Conservation (phyloP, 2,888 invertebrate genomes). For the Drosophila paranaensis region DNA sequence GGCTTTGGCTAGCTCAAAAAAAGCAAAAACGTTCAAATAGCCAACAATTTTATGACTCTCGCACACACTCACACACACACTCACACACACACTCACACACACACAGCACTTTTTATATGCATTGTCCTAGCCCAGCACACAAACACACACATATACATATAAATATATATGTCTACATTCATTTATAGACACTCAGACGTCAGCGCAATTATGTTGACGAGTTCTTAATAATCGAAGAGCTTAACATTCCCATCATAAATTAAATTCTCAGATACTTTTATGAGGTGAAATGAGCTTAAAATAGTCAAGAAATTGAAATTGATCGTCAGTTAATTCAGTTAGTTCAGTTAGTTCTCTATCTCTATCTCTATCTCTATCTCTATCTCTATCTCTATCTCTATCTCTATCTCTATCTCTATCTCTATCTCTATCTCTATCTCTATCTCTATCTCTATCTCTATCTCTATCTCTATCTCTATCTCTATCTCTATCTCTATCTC, state of each 20-base stretch:
- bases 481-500: too few species aligned
- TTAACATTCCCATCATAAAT: conserved; percentile 17
- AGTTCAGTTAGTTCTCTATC: too few species aligned
- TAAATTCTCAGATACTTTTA: conserved; percentile 28
- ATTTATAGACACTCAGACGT: not conserved
- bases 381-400: too few species aligned
- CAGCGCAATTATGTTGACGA: conserved; percentile 29
- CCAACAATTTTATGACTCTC: conserved; percentile 80
- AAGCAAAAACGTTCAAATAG: conserved; percentile 73
- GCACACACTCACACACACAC: conserved; percentile 43
- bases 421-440: too few species aligned
- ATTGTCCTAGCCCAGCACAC: conserved; percentile 2
- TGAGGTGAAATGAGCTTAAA: too few species aligned
- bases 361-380: too few species aligned
- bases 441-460: too few species aligned
- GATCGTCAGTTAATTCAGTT: too few species aligned
- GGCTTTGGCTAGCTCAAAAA: conserved; percentile 65
- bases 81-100: not conserved
- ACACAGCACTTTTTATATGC: conserved; percentile 34
- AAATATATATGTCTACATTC: too few species aligned
- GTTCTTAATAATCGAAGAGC: conserved; percentile 33
- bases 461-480: too few species aligned
- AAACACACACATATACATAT: not conserved
- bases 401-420: too few species aligned
- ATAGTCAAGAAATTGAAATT: too few species aligned